phyloP scores from a whole-genome alignment of 2,797 vertebrate genomes.

The Okamejei kenojei region DNA sequence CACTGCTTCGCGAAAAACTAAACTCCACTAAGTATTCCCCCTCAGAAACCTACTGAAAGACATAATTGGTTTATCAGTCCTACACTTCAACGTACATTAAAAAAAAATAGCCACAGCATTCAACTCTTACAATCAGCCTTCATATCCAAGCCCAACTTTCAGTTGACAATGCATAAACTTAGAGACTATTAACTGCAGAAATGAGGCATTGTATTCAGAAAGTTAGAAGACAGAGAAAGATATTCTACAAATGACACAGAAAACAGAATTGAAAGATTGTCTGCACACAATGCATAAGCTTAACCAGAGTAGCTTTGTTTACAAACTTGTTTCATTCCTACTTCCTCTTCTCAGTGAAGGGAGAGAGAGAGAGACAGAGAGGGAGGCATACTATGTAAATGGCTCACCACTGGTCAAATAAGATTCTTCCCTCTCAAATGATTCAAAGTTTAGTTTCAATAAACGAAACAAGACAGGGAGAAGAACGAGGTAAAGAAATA shows the following conservation, averaged over 20 bases:
- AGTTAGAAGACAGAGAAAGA: too few species aligned
- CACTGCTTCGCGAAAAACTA: neutral
- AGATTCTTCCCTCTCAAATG: neutral
- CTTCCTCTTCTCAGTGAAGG: neutral
- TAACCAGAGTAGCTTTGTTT: neutral
- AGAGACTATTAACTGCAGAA: neutral
- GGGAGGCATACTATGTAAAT: neutral
- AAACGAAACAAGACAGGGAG: neutral
- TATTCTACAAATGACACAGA: neutral
- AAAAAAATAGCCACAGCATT: neutral
- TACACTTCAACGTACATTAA: neutral
- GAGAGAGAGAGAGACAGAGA: neutral
- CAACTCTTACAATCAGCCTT: neutral
- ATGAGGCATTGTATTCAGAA: neutral
- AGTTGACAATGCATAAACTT: neutral
- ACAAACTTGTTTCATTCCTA: neutral
- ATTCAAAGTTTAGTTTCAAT: neutral
- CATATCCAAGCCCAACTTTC: neutral
- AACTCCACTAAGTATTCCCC: neutral
- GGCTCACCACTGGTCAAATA: neutral
- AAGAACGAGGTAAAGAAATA: neutral
- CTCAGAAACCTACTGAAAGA: neutral
- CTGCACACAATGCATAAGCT: neutral
- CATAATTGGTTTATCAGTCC: neutral
- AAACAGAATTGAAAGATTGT: neutral